Evolutionary conservation across 2,113 vertebrate genomes (phyloP), one percentile per base, ranked within the genome.

Genomic region (Origma solitaria): DNA sequence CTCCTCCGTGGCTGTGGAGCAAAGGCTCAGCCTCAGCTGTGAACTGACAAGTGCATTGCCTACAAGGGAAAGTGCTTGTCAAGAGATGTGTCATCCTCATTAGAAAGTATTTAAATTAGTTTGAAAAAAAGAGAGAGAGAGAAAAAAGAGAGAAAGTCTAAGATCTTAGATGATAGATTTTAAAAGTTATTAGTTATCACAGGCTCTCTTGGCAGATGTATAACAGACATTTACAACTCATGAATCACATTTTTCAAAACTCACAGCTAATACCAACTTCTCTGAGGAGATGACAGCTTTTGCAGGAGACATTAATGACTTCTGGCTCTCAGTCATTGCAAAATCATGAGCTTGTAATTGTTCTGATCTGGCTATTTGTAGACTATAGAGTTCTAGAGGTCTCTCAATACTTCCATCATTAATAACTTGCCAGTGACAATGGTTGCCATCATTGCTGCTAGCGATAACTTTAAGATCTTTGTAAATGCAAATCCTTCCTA

Each of bases 161-260:
- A 65, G 27, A 80, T 94, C n/a, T 91, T 54, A 66, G 50, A 80
- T 89, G 44, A 61, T 82, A 84, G 57, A 87, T 91, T 94, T 94
- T 57, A 23, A 23, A 87, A 85, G 21, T 85, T 92, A 89, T 62
- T 65, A n/a, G 58, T 70, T 95, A 66, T 58, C 33, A 23, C 75
- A 82, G 70, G 81, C 54, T 73, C 77, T 86, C 75, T 90, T 85
- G 90, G 87, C 90, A 93, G 84, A 95, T 47, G 19, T 86, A 65
- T 72, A 89, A 61, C 54, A 92, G 86, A 68, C 78, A 83, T 78
- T 90, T 92, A 65, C 86, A 95, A 82, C 66, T 58, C 45, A 47
- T 73, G 38, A 88, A 71, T 90, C 70, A 87, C 54, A 65, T 92
- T 95, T 94, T 91, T 90, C 72, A 75, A 58, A 95, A 86, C 84